Percentiles rank a stretch among this genome's conserved stretches.
These are phyloP conservation scores for Nannoperca obscura DNA, from an alignment of 2,797 vertebrate genomes.

Conservation along the genomic window DNA sequence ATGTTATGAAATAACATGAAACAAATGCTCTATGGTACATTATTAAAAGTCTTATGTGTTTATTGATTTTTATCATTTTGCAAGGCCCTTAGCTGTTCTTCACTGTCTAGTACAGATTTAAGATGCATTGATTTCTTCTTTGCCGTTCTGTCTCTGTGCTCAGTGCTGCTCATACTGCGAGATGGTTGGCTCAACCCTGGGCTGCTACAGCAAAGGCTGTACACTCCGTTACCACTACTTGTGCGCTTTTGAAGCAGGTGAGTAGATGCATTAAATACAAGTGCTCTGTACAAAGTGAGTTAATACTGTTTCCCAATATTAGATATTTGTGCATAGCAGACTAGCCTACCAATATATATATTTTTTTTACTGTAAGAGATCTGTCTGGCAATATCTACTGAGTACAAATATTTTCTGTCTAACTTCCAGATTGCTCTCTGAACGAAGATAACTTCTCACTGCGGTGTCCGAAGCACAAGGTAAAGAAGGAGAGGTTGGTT, in stretches of 20 bases:
- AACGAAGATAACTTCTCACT: conserved; percentile 99
- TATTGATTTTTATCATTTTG: conserved; percentile 23
- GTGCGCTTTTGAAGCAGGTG: conserved; percentile 97
- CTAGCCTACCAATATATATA: not conserved
- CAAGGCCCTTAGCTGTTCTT: not conserved
- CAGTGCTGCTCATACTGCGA: conserved; percentile 98
- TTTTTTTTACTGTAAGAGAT: too few species aligned
- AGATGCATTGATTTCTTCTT: conserved; percentile 19
- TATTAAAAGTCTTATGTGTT: not conserved
- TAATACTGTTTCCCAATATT: not conserved
- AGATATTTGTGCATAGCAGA: not conserved
- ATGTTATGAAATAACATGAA: not conserved
- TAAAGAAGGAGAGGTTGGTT: conserved; percentile 85
- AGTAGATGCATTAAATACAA: conserved; percentile 39
- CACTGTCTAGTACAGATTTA: conserved; percentile 9
- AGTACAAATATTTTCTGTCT: conserved; percentile 28
- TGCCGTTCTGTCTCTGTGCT: conserved; percentile 27
- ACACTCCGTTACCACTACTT: conserved; percentile 97
- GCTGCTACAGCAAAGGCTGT: conserved; percentile 99
- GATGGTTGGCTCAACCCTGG: conserved; percentile 95
- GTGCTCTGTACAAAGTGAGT: not conserved
- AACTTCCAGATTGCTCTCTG: conserved; percentile 93
- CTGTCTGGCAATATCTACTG: not conserved
- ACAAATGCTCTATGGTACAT: not conserved
- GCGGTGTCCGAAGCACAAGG: conserved; percentile 99